Evolutionary conservation across 1,140 invertebrate species (phyloP).

Genomic region (Cylas formicarius): DNA sequence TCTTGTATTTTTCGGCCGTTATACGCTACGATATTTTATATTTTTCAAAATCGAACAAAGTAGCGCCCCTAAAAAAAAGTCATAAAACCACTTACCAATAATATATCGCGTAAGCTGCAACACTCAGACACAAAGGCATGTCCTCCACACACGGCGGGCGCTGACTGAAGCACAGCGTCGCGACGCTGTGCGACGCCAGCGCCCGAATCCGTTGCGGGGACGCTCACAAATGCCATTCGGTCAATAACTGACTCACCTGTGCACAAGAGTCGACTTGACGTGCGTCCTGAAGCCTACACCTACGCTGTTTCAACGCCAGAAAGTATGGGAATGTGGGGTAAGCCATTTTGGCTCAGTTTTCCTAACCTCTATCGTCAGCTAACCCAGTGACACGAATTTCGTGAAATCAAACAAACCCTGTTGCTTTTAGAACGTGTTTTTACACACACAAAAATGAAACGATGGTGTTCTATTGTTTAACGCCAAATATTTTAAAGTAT

Average conservation of each 20-base stretch:
- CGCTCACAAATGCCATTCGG: conserved; percentile 37
- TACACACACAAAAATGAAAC: too few relatives aligned
- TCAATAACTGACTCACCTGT: conserved; percentile 36
- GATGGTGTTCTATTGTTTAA: too few relatives aligned
- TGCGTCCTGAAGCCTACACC: conserved; percentile 21
- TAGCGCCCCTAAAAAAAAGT: not conserved
- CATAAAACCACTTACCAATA: conserved; percentile 38
- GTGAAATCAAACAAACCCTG: too few relatives aligned
- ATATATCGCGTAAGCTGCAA: conserved; percentile 26
- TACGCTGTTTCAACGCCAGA: conserved; percentile 1
- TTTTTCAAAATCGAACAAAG: not conserved
- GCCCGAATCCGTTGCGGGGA: conserved; percentile 36
- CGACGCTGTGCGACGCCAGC: conserved; percentile 36
- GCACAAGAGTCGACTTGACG: conserved; percentile 16
- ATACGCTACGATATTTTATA: not conserved
- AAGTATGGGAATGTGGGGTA: not conserved
- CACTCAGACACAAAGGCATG: conserved; percentile 38
- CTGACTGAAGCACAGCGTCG: conserved; percentile 38
- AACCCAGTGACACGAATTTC: too few relatives aligned
- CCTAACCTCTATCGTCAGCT: not conserved
- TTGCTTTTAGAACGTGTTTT: too few relatives aligned
- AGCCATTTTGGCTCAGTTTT: conserved; percentile 1
- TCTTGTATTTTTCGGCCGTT: too few relatives aligned
- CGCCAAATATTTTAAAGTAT: too few relatives aligned
- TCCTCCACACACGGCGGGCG: conserved; percentile 36